Conservation (phyloP, 92 coral and sea anemone species). For the Meandrina meandrites region DNA sequence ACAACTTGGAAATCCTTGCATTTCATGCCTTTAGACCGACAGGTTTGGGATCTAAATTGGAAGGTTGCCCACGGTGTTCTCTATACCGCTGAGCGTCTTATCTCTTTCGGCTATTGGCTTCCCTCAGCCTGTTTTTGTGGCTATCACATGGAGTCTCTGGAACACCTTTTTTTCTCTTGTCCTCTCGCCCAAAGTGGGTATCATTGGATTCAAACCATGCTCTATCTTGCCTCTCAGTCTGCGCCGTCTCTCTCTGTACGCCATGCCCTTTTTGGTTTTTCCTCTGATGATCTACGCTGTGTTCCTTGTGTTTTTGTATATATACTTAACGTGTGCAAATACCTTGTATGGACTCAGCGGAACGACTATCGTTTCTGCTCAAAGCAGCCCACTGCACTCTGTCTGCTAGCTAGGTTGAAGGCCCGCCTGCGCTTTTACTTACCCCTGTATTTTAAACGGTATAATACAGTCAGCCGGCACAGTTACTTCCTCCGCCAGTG, state of each 20-base stretch:
- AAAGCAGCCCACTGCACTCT: neutral
- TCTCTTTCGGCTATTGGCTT: neutral
- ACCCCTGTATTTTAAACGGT: neutral
- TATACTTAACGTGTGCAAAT: neutral
- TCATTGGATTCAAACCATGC: neutral
- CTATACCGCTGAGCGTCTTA: neutral
- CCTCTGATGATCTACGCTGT: neutral
- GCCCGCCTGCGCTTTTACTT: neutral
- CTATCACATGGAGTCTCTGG: neutral
- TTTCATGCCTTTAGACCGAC: neutral
- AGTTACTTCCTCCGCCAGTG: slow-evolving; percentile 2
- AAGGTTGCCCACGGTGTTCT: no score
- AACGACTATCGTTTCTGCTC: slow-evolving; percentile 22
- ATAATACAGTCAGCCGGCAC: neutral
- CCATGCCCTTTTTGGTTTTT: slow-evolving; percentile 47
- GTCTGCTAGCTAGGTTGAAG: neutral
- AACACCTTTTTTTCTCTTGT: slow-evolving; percentile 17
- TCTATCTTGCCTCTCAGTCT: neutral
- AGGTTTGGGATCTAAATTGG: neutral
- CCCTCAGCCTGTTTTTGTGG: neutral
- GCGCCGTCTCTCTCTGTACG: neutral
- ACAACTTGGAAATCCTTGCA: slow-evolving; percentile 7
- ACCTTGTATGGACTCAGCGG: neutral
- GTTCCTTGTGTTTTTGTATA: slow-evolving; percentile 7
- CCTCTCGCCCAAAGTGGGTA: slow-evolving; percentile 17